phyloP scores from a whole-genome alignment of 2,113 vertebrate species.

The Variabilichromis moorii region DNA sequence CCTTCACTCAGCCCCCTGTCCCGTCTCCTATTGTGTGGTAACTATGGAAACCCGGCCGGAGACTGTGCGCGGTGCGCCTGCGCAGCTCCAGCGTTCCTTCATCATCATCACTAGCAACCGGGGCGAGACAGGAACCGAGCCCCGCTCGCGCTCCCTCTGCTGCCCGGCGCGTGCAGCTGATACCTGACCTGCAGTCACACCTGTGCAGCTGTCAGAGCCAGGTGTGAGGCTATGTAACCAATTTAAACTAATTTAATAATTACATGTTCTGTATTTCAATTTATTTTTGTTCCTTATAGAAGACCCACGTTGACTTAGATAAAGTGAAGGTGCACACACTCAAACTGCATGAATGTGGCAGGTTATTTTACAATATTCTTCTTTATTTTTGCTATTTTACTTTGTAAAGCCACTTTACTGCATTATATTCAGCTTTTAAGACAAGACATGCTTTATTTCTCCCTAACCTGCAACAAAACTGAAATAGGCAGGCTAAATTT shows the following conservation, averaged over 20 bases:
- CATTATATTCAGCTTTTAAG: background rate
- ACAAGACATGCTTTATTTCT: background rate
- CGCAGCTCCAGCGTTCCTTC: slow-evolving; percentile 40
- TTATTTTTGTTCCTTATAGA: background rate
- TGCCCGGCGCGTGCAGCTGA: background rate
- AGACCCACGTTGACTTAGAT: background rate
- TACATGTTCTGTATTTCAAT: background rate
- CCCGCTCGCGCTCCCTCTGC: slow-evolving; percentile 60
- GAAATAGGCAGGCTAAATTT: background rate
- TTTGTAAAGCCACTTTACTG: background rate
- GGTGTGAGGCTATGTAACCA: background rate
- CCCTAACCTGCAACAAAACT: background rate
- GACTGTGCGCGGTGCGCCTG: slow-evolving; percentile 52
- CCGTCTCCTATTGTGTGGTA: slow-evolving; percentile 79
- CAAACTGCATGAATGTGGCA: background rate
- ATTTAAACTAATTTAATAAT: background rate
- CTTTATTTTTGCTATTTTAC: background rate
- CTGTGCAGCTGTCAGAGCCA: background rate
- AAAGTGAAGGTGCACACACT: background rate
- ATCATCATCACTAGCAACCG: slow-evolving; percentile 8
- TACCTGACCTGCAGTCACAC: background rate
- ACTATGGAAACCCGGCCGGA: slow-evolving; percentile 68
- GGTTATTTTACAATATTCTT: background rate
- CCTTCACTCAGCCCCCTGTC: slow-evolving; percentile 72
- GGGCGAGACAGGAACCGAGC: background rate